Conservation (phyloP, 2,888 invertebrate species). For the Andrena bucephala region DNA sequence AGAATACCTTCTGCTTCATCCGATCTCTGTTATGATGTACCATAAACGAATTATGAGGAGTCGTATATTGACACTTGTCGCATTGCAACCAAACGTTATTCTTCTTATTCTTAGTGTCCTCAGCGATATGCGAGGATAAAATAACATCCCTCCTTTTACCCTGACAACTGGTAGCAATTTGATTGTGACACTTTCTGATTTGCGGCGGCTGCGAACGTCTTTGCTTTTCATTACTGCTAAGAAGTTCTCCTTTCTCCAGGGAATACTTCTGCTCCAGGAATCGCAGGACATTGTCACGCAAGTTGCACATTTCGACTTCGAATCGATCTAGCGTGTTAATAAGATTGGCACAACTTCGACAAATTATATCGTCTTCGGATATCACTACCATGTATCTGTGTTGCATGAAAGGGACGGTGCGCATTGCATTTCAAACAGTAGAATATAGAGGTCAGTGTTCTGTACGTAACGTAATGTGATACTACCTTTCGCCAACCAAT, state of each 20-base stretch:
- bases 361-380: constrained; percentile 84
- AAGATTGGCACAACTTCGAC: constrained; percentile 83
- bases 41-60: constrained; percentile 79
- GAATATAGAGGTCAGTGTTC: background rate
- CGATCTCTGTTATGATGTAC: constrained; percentile 79
- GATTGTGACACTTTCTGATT: constrained; percentile 67
- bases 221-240: constrained; percentile 71
- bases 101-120: constrained; percentile 45
- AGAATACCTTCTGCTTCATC: constrained; percentile 68
- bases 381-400: constrained; percentile 83
- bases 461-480: background rate
- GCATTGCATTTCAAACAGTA: background rate
- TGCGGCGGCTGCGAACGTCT: constrained; percentile 77
- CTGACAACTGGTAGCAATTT: constrained; percentile 41
- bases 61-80: constrained; percentile 83
- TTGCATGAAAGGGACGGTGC: constrained; percentile 3
- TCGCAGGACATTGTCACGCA: constrained; percentile 77
- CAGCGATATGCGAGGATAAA: constrained; percentile 17
- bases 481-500: constrained; percentile 82
- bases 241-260: constrained; percentile 81
- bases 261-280: constrained; percentile 83
- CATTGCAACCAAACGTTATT: constrained; percentile 80
- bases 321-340: constrained; percentile 83
- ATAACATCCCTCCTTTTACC: constrained; percentile 67
- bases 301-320: constrained; percentile 80